Conservation (phyloP, 2,888 invertebrate species). For the Lithosia quadra region DNA sequence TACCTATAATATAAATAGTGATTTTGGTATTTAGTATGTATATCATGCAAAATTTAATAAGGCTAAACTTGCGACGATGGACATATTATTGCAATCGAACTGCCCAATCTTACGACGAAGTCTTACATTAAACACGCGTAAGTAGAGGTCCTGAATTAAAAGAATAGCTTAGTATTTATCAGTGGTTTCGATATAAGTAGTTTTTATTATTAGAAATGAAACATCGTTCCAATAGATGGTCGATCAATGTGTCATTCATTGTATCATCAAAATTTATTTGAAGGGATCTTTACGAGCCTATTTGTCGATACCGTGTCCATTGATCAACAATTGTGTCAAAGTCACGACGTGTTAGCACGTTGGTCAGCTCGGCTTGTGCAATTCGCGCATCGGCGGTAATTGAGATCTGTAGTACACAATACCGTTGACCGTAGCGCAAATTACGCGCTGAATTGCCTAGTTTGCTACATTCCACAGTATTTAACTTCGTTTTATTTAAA, state of each 20-base stretch:
- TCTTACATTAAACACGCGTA: not conserved
- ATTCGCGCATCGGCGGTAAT: conserved; percentile 69
- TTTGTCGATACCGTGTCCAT: conserved; percentile 65
- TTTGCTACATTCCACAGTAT: conserved; percentile 34
- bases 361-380: conserved; percentile 70
- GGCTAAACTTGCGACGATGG: not conserved
- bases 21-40: no score
- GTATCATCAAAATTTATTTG: conserved; percentile 44
- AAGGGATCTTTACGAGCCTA: conserved; percentile 52
- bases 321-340: conserved; percentile 83
- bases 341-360: conserved; percentile 80
- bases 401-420: conserved; percentile 53
- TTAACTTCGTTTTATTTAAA: conserved; percentile 27
- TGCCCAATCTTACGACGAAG: conserved; percentile 10
- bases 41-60: not conserved
- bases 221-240: conserved; percentile 13
- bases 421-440: conserved; percentile 35
- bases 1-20: no score
- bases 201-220: not conserved
- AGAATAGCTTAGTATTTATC: not conserved
- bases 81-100: not conserved
- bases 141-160: not conserved
- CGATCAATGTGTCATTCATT: conserved; percentile 45
- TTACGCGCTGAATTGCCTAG: conserved; percentile 39
- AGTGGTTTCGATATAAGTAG: not conserved